These are phyloP conservation scores for Reinhardtius hippoglossoides DNA, from an alignment of 2,113 vertebrate genomes.

Conservation along the genomic window DNA sequence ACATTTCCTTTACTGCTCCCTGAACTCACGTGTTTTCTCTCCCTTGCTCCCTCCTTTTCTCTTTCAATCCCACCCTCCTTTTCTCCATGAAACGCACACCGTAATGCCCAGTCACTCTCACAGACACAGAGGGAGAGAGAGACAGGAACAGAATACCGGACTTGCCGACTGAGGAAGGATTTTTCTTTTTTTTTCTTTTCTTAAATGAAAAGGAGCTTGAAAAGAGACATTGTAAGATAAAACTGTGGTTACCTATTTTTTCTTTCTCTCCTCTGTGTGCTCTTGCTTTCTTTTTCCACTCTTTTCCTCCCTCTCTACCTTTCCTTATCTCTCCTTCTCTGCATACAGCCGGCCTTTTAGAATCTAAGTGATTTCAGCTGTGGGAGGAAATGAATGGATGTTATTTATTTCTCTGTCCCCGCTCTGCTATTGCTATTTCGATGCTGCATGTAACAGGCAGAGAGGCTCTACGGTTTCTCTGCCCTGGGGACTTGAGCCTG, in stretches of 20 bases:
- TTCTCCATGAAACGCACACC: slow-evolving; percentile 71
- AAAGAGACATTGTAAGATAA: slow-evolving; percentile 66
- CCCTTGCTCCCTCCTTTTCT: slow-evolving; percentile 68
- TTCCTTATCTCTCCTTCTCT: slow-evolving; percentile 54
- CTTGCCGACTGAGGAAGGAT: slow-evolving; percentile 78
- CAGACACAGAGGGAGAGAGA: slow-evolving; percentile 76
- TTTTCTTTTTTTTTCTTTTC: slow-evolving; percentile 52
- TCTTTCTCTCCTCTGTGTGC: background rate
- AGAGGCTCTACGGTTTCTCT: slow-evolving; percentile 56
- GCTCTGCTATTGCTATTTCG: slow-evolving; percentile 52
- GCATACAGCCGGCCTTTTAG: slow-evolving; percentile 59
- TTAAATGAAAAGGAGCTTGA: slow-evolving; percentile 79
- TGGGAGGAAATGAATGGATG: slow-evolving; percentile 80
- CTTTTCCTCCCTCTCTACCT: slow-evolving; percentile 36
- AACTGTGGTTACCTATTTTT: slow-evolving; percentile 51
- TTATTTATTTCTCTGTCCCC: slow-evolving; percentile 73
- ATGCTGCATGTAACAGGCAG: slow-evolving; percentile 49
- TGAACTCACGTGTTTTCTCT: slow-evolving; percentile 62
- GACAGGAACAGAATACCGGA: slow-evolving; percentile 77
- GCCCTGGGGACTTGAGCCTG: slow-evolving; percentile 67
- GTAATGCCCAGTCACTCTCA: slow-evolving; percentile 74
- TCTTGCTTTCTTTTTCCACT: background rate
- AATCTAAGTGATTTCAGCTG: slow-evolving; percentile 81
- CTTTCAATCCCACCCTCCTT: slow-evolving; percentile 74
- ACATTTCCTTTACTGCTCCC: slow-evolving; percentile 62